Evolutionary conservation across 2,797 vertebrate genomes (phyloP), one percentile per base, ranked within the genome.

Genomic region (Pseudocheirus occidentalis): DNA sequence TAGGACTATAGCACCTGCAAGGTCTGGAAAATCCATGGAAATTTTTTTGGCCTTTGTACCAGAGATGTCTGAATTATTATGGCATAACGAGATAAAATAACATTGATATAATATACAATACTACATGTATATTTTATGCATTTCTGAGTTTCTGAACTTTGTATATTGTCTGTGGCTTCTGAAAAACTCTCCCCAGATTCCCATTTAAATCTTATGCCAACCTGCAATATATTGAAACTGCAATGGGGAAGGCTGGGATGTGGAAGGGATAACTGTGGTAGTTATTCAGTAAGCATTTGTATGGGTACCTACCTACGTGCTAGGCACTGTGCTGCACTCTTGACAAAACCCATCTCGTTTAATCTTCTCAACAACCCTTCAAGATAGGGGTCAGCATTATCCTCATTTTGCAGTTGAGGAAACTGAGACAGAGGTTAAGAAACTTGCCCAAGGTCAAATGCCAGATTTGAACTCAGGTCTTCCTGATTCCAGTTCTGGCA

Each of bases 291-390:
- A 40, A 73, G n/a, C 28, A 14, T 50, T 92, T 55, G 66, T 73
- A 31, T 57, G 34, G 4, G 59, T 93, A 55, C 31, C 92, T 59
- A 34, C 58, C 58, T n/a, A 34, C 3, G 2, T 0, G 46, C 40
- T 55, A 92, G 92, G 93, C 50, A 59, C 9, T 40, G 29, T 11
- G 54, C 90, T 57, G 55, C 62, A 40, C 95, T 91, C 16, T 59
- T 55, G 34, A 16, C 24, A 1, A 7, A 34, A 46, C 29, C 54
- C 54, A 34, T 40, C 57, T 95, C 91, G 28, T 34, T 90, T 53
- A 34, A 91, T 73, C 24, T 21, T 95, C 93, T 87, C 92, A 46
- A 92, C 55, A 96, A 2, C 90, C 50, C 31, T 54, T 90, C n/a
- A 28, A 92, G 87, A 62, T 27, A 56, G 52, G 6, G 28, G 31